Evolutionary conservation across 2,113 vertebrate species (phyloP).

Genomic region (Gymnogyps californianus): DNA sequence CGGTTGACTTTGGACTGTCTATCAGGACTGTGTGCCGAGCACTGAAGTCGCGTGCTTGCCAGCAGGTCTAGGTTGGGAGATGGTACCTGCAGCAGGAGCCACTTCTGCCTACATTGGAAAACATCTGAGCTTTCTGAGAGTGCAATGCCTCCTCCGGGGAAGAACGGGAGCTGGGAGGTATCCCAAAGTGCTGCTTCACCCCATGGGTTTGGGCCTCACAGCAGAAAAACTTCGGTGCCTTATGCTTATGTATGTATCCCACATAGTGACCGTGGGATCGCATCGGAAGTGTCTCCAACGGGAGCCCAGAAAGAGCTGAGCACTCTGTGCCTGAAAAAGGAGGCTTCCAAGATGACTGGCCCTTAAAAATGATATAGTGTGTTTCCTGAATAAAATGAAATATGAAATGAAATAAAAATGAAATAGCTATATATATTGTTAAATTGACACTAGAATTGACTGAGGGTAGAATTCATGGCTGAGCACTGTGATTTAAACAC

Average conservation of each 20-base stretch:
- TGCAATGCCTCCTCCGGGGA: not conserved
- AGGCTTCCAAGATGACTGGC: not conserved
- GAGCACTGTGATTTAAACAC: not conserved
- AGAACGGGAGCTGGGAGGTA: not conserved
- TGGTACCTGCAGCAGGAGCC: not conserved
- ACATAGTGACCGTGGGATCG: too few relatives aligned
- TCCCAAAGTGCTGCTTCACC: not conserved
- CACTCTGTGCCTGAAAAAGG: not conserved
- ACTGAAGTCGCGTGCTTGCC: rapidly evolving
- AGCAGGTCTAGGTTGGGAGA: not conserved
- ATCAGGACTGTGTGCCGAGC: not conserved
- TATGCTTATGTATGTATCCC: too few relatives aligned
- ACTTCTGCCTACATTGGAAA: not conserved
- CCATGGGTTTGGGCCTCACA: not conserved
- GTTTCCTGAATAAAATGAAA: not conserved
- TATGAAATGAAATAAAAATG: not conserved
- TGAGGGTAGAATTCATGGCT: not conserved
- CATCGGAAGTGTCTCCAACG: not conserved
- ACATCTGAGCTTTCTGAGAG: not conserved
- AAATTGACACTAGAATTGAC: not conserved
- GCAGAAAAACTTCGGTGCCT: not conserved
- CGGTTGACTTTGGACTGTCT: not conserved
- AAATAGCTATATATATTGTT: not conserved
- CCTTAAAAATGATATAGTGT: not conserved
- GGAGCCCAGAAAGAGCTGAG: not conserved